Evolutionary conservation across 1,140 invertebrate species (phyloP).

Genomic region (Drosophila ananassae): DNA sequence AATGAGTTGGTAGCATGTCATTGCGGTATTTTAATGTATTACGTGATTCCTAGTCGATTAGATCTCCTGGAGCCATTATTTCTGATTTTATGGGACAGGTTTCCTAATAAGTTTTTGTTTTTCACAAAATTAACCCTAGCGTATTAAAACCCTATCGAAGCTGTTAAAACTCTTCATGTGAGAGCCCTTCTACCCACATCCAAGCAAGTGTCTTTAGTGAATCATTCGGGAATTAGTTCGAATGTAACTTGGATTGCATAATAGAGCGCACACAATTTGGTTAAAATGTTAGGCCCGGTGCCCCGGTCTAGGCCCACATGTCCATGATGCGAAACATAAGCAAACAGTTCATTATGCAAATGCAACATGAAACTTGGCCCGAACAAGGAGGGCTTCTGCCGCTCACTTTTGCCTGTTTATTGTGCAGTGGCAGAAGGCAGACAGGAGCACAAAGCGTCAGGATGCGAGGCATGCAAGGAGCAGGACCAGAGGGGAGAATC

Average conservation of each 20-base stretch:
- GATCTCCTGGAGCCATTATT: conserved; percentile 4
- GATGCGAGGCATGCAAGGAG: conserved; percentile 19
- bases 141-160: neutral
- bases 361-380: conserved; percentile 70
- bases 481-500: neutral
- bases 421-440: conserved; percentile 67
- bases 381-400: conserved; percentile 42
- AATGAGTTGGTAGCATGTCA: conserved; percentile 46
- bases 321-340: conserved; percentile 67
- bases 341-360: conserved; percentile 80
- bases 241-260: conserved; percentile 48
- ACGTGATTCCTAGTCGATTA: conserved; percentile 33
- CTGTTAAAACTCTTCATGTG: neutral
- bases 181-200: neutral
- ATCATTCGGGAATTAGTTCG: conserved; percentile 46
- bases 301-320: conserved; percentile 11
- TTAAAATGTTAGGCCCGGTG: conserved; percentile 60
- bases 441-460: conserved; percentile 61
- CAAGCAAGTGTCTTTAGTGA: conserved; percentile 18
- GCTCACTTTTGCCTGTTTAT: conserved; percentile 77
- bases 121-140: neutral
- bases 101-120: neutral
- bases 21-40: conserved; percentile 54
- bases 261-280: conserved; percentile 73
- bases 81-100: conserved; percentile 1